Conservation (phyloP, 2,113 vertebrate species). For the Amblyopsis rosae region DNA sequence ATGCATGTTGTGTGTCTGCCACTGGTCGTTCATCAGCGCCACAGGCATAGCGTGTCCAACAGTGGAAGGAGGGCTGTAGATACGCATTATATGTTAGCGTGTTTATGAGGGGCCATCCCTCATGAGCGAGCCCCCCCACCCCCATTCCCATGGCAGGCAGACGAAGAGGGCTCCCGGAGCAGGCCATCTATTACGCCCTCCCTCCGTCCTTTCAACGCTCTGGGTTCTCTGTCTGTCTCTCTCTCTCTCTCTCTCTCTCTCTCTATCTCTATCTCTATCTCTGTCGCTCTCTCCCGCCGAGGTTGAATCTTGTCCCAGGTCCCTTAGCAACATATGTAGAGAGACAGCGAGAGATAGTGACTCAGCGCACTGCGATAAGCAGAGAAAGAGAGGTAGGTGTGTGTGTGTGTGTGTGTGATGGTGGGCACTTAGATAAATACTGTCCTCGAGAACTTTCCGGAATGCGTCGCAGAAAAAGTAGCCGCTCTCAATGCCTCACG, state of each 20-base stretch:
- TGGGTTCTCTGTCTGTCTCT: slow-evolving; percentile 3
- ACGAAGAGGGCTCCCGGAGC: slow-evolving; percentile 36
- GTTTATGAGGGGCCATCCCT: no score
- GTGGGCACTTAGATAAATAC: slow-evolving; percentile 43
- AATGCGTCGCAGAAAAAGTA: slow-evolving; percentile 47
- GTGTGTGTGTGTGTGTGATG: slow-evolving; percentile 37
- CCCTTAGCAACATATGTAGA: slow-evolving; percentile 61
- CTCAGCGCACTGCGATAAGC: slow-evolving; percentile 36
- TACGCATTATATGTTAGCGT: no score
- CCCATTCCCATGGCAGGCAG: slow-evolving; percentile 19
- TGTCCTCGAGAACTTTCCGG: slow-evolving; percentile 59
- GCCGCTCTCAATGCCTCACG: slow-evolving; percentile 43
- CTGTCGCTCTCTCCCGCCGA: slow-evolving; percentile 9
- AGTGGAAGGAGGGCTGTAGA: no score
- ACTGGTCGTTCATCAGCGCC: no score
- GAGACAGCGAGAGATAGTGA: slow-evolving; percentile 37
- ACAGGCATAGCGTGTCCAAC: no score
- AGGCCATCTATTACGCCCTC: slow-evolving; percentile 20
- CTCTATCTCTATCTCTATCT: neutral
- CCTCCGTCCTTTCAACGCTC: no score
- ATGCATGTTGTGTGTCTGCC: no score
- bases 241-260: neutral
- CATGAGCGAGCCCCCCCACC: no score
- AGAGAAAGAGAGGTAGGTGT: slow-evolving; percentile 12
- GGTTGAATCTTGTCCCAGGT: slow-evolving; percentile 58